Base-by-base conservation (phyloP, 2,888 invertebrate genomes). In the Andricus curvator region DNA sequence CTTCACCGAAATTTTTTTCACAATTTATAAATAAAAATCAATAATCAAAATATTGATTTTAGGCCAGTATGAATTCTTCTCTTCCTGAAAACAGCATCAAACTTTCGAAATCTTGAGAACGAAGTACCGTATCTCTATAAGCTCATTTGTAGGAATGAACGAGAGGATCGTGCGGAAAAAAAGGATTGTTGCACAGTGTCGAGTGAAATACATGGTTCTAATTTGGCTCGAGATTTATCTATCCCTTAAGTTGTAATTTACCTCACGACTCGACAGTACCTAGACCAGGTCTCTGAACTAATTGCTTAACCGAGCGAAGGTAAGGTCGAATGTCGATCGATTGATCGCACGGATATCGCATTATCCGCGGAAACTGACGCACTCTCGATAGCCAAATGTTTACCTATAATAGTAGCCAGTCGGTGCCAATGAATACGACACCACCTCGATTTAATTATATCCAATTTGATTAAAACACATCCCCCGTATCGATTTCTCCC, bases 361-460 rank as follows among this genome's bases (percentile, higher is more conserved):
- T 84, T 84, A 83, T 80, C 33, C 67, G 70, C 80, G 84, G 84
- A 80, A 85, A 85, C 83, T 83, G 83, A 80, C 81, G 85, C 81
- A 85, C 80, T 84, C 77, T 81, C 80, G 84, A 84, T 80, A 82
- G 77, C 78, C 81, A 78, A 78, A 65, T 77, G 80, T 82, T 82
- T 82, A 79, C 81, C 48, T 76, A 83, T 80, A 80, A 80, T 78
- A 81, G 78, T 79, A 78, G 80, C 80, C 66, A 70, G 51, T 62
- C 66, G 37, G 37, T 8, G 37, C 41, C 67, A 81, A 81, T 81
- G 81, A 84, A 84, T 80, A 70, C 79, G 80, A 84, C 78, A 79
- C 80, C 74, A 76, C 25, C 68, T 76, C 68, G 77, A 81, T 77
- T 80, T 80, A 29, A 65, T 82, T 80, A 76, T 78, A 82, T 80